Evolutionary conservation across 1,140 invertebrate species (phyloP).

Genomic region (Akabosia matsudoensis): DNA sequence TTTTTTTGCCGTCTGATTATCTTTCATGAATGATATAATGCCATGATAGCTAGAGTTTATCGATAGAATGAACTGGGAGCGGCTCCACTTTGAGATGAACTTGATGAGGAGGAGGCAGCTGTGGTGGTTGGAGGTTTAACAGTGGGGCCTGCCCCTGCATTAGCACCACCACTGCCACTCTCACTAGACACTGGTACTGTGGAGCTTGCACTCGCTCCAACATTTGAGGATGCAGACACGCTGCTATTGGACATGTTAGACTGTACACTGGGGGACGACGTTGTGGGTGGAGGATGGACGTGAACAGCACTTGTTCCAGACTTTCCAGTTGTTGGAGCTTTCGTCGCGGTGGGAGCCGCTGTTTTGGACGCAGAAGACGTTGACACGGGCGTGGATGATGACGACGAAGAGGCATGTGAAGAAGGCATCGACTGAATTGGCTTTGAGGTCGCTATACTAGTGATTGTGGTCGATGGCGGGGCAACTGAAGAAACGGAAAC

Average conservation of each 20-base stretch:
- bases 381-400: not conserved
- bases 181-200: not conserved
- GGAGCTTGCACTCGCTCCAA: not conserved
- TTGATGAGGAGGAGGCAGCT: not conserved
- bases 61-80: slow-evolving; percentile 22
- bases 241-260: slow-evolving; percentile 18
- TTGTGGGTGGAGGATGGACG: slow-evolving; percentile 14
- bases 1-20: not conserved
- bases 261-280: slow-evolving; percentile 1
- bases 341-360: not conserved
- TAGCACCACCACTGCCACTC: not conserved
- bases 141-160: not conserved
- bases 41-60: not conserved
- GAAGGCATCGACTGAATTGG: slow-evolving; percentile 19
- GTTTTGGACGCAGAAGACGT: not conserved
- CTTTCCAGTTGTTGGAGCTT: not conserved
- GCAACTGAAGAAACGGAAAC: slow-evolving; percentile 2
- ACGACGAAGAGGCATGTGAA: slow-evolving; percentile 12
- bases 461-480: slow-evolving; percentile 1
- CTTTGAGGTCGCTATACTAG: slow-evolving; percentile 3
- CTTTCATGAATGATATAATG: not conserved
- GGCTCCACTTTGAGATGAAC: not conserved
- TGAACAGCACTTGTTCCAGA: slow-evolving; percentile 12
- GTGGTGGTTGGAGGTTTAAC: slow-evolving; percentile 17
- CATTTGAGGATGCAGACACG: not conserved